These are phyloP conservation scores for Pangasius mekongensis DNA, from an alignment of 2,797 vertebrate genomes.

Conservation along the genomic window DNA sequence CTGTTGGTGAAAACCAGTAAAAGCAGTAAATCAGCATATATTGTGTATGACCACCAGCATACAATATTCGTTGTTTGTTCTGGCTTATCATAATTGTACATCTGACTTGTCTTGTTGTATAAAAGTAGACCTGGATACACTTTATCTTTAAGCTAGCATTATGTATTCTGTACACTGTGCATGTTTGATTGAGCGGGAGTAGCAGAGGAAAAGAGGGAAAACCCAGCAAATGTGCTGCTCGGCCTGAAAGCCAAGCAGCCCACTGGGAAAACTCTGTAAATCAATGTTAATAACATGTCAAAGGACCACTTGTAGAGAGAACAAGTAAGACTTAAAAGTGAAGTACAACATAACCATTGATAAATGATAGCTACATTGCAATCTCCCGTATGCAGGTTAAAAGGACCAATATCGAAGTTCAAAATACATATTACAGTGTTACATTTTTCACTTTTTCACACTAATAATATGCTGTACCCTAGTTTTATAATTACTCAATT, in stretches of 20 bases:
- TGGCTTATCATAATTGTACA: neutral
- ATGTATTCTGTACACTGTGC: neutral
- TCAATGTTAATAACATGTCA: neutral
- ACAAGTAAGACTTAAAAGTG: neutral
- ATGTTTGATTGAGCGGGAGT: neutral
- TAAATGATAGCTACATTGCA: neutral
- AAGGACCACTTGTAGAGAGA: neutral
- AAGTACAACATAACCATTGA: neutral
- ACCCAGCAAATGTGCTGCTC: neutral
- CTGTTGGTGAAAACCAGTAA: neutral
- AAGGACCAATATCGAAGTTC: neutral
- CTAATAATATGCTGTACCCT: neutral
- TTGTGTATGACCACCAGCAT: neutral
- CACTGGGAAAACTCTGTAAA: neutral
- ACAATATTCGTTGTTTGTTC: neutral
- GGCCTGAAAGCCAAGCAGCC: neutral
- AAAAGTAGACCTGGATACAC: neutral
- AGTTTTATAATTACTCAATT: neutral
- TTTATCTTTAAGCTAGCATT: neutral
- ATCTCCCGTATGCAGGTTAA: neutral
- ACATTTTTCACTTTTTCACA: neutral
- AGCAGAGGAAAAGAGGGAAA: neutral
- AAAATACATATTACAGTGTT: neutral
- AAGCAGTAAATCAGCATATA: neutral
- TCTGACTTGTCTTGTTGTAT: neutral